A percentile compares a stretch with the other conserved stretches of the same genome.
These are phyloP conservation scores for Geococcyx californianus DNA, from an alignment of 2,113 vertebrate genomes.

Conservation along the genomic window DNA sequence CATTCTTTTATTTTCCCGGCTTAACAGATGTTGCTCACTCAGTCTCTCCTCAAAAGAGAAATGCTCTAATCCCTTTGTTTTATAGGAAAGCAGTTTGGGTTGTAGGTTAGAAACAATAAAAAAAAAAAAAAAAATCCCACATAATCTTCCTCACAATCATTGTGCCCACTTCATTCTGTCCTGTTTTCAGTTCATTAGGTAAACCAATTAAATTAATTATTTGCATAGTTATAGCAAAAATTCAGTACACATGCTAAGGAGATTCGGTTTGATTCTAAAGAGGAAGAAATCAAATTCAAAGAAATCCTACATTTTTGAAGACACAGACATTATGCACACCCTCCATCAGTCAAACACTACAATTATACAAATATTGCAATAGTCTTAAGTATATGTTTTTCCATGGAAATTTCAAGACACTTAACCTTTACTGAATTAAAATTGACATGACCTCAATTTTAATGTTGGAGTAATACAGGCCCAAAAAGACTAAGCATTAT, in stretches of 20 bases:
- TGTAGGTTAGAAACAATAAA: neutral
- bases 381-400: neutral
- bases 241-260: neutral
- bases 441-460: neutral
- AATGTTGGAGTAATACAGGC: neutral
- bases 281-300: neutral
- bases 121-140: neutral
- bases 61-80: neutral
- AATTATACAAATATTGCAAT: neutral
- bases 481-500: neutral
- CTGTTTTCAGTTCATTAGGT: neutral
- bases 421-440: neutral
- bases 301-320: neutral
- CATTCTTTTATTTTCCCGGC: too few species aligned
- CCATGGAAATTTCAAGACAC: neutral
- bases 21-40: too few species aligned
- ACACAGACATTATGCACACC: accelerated
- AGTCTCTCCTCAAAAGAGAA: too few species aligned
- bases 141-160: neutral
- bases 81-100: neutral
- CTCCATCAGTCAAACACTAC: neutral
- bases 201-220: neutral
- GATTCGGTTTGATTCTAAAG: neutral
- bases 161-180: neutral
- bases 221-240: neutral